Evolutionary conservation across 2,797 vertebrate species (phyloP), one percentile per base, ranked within the genome.

Genomic region (Clamator glandarius): DNA sequence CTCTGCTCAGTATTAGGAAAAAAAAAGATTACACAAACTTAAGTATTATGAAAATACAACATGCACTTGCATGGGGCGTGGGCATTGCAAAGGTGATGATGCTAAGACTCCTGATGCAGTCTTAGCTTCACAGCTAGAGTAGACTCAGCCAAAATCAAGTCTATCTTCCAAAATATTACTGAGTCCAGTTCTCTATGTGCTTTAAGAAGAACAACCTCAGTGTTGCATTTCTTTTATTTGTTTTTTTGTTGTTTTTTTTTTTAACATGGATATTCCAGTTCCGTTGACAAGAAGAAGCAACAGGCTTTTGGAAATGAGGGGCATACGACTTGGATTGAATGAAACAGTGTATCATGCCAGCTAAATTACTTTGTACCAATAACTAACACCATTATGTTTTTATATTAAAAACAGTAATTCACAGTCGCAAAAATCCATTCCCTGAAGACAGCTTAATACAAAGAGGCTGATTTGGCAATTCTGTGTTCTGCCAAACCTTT

Each of bases 391-490:
- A 92, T 93, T 91, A 92, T 39, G 29, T 26, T 87, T 92, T 86
- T 94, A 90, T 95, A 95, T 96, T 95, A 96, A 97, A 96, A 96
- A 86, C 93, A 93, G 92, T 95, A 95, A 94, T 92, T 97, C 95
- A 88, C 29, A 89, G 90, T 92, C 87, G 91, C 89, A 87, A 86
- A 94, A 95, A 66, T 57, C 29, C 42, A 3, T 76, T 95, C 87
- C 94, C 91, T 74, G 74, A 94, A 95, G 92, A 96, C 77, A 91
- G 29, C 55, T 90, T 86, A 79, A 92, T 70, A 92, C 76, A 82
- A 88, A 90, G 81, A 76, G 87, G 67, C 51, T 93, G 84, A 72
- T 91, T 90, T 95, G 80, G 82, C 18, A 1, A 2, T 81, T 93
- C 25, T 3, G 2, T 70, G 42, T 79, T 92, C 86, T 70, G 52